Conservation (phyloP, 2,888 invertebrate genomes). For the Erynnis tages region DNA sequence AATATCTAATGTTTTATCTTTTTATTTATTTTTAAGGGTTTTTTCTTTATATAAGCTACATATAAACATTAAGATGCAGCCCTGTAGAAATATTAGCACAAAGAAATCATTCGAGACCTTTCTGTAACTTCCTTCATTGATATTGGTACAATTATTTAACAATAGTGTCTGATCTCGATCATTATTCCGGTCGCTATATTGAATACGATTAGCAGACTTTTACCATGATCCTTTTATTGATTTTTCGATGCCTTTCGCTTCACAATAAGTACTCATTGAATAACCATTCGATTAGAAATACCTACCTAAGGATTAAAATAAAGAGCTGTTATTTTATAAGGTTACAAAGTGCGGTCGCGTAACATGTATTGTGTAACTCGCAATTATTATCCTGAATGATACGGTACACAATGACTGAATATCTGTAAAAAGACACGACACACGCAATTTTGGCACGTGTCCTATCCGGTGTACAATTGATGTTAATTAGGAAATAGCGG, state of each 20-base stretch:
- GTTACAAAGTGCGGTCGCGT: too few species aligned
- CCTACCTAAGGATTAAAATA: too few species aligned
- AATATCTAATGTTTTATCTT: too few species aligned
- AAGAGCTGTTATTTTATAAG: too few species aligned
- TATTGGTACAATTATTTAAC: constrained; percentile 15
- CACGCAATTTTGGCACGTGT: constrained; percentile 78
- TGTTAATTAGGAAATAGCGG: constrained; percentile 78
- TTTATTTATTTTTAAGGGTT: too few species aligned
- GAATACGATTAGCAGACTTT: neutral
- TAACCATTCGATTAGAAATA: too few species aligned
- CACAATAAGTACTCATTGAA: neutral
- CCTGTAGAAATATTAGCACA: constrained; percentile 6
- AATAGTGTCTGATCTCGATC: constrained; percentile 20
- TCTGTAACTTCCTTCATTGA: constrained; percentile 2
- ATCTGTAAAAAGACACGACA: constrained; percentile 61
- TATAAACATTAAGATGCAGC: neutral
- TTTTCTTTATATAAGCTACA: neutral
- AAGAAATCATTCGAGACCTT: constrained; percentile 9
- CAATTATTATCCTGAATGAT: constrained; percentile 39
- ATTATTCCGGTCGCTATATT: neutral
- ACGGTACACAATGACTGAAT: constrained; percentile 55
- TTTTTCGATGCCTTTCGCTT: neutral
- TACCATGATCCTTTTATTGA: neutral
- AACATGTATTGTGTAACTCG: constrained; percentile 3
- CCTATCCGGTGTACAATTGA: constrained; percentile 77